Evolutionary conservation across 2,797 vertebrate genomes (phyloP).

Genomic region (Silurus lanzhouensis): DNA sequence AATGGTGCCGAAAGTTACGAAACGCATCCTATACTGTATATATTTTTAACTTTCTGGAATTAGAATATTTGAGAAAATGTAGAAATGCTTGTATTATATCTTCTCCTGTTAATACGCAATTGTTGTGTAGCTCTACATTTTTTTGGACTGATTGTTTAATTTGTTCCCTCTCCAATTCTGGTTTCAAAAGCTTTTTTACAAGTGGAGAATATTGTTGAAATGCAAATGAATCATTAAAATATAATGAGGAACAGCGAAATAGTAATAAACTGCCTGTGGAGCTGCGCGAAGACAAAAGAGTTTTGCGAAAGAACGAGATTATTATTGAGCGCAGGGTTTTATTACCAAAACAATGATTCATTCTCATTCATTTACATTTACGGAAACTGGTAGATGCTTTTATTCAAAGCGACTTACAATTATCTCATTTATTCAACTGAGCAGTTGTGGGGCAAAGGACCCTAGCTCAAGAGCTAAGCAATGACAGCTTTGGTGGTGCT

Average conservation of each 20-base stretch:
- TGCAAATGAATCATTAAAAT: background rate
- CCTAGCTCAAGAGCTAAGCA: too few relatives aligned
- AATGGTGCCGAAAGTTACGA: conserved; percentile 30
- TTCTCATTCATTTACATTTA: too few relatives aligned
- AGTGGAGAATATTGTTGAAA: background rate
- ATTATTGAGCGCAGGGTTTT: background rate
- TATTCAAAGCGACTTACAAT: too few relatives aligned
- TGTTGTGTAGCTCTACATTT: background rate
- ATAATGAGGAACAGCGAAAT: background rate
- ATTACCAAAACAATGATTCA: background rate
- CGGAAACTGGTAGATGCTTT: too few relatives aligned
- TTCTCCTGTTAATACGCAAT: background rate
- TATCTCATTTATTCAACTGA: too few relatives aligned
- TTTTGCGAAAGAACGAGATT: background rate
- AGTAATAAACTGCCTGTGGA: background rate
- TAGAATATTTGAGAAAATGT: conserved; percentile 14
- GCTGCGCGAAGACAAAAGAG: background rate
- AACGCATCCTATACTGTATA: conserved; percentile 18
- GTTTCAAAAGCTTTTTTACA: background rate
- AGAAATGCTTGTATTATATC: background rate
- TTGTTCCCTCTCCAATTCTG: background rate
- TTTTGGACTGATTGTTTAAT: background rate
- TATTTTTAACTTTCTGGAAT: conserved; percentile 14
- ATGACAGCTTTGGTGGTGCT: too few relatives aligned
- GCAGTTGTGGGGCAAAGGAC: too few relatives aligned